These are phyloP conservation scores for Caerostris darwini DNA, from an alignment of 1,140 invertebrate genomes.

Conservation along the genomic window DNA sequence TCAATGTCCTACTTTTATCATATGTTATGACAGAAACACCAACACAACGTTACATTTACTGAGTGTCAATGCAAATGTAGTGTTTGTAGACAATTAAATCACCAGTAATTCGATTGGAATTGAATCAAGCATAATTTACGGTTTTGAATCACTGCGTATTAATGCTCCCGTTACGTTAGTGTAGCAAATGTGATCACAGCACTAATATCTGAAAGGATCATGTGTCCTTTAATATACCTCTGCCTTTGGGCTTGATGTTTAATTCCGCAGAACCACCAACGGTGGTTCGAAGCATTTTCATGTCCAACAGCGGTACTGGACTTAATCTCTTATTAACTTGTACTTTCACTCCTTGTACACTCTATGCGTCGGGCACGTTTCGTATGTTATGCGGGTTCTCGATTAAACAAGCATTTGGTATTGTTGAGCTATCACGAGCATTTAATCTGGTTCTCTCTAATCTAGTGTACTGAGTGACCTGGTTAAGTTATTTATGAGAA, in stretches of 20 bases:
- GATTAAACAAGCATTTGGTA: conserved; percentile 46
- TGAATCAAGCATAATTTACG: conserved; percentile 44
- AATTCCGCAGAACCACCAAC: conserved; percentile 12
- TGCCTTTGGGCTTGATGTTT: conserved; percentile 50
- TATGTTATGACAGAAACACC: neutral
- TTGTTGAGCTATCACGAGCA: conserved; percentile 36
- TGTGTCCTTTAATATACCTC: conserved; percentile 62
- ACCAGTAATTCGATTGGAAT: conserved; percentile 47
- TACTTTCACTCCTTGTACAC: conserved; percentile 27
- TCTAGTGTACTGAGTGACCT: neutral
- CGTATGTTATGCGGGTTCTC: conserved; percentile 40
- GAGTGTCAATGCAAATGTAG: neutral
- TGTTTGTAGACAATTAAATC: conserved; percentile 42
- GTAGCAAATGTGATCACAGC: conserved; percentile 54
- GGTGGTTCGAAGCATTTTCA: conserved; percentile 9
- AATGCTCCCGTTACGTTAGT: conserved; percentile 47
- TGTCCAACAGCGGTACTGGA: neutral
- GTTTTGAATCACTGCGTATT: conserved; percentile 54
- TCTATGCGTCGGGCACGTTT: neutral
- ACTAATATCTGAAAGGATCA: conserved; percentile 42
- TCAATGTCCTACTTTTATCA: neutral
- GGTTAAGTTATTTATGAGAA: conserved; percentile 51
- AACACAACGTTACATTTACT: neutral
- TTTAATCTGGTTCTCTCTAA: conserved; percentile 48
- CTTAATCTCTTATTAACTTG: conserved; percentile 60